phyloP scores from a whole-genome alignment of 92 coral and sea anemone genomes.

The Phymanthus crucifer region DNA sequence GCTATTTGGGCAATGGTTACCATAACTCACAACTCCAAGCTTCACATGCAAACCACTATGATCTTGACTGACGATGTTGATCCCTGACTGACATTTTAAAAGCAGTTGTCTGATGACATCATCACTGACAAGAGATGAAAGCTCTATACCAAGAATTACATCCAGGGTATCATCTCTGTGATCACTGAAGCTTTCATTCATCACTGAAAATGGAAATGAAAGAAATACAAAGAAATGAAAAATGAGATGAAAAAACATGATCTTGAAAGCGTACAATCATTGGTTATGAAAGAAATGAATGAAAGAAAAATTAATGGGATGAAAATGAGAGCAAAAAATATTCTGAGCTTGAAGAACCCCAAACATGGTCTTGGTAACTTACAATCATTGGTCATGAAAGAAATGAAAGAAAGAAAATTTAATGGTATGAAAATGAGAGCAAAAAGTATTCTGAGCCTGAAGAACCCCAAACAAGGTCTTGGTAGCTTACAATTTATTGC shows the following conservation, averaged over 20 bases:
- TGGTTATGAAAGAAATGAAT: no score
- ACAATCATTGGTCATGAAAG: no score
- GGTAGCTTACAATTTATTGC: no score
- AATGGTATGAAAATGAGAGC: no score
- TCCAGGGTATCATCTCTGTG: not conserved
- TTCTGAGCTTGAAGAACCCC: no score
- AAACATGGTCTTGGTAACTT: no score
- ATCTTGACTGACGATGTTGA: not conserved
- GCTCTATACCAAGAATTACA: not conserved
- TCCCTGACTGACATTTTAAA: not conserved
- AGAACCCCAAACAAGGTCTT: no score
- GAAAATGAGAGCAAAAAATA: no score
- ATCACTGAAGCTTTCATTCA: not conserved
- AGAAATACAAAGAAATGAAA: not conserved
- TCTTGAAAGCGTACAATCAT: no score
- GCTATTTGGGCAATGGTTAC: not conserved
- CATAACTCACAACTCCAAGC: not conserved
- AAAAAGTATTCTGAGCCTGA: no score
- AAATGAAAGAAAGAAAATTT: no score
- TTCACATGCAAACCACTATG: not conserved
- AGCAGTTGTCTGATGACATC: not conserved
- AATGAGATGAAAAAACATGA: not conserved
- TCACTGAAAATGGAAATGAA: not conserved
- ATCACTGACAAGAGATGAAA: not conserved
- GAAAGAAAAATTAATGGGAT: no score